Evolutionary conservation across 2,113 vertebrate genomes (phyloP), one percentile per base, ranked within the genome.

Genomic region (Narcine bancroftii): DNA sequence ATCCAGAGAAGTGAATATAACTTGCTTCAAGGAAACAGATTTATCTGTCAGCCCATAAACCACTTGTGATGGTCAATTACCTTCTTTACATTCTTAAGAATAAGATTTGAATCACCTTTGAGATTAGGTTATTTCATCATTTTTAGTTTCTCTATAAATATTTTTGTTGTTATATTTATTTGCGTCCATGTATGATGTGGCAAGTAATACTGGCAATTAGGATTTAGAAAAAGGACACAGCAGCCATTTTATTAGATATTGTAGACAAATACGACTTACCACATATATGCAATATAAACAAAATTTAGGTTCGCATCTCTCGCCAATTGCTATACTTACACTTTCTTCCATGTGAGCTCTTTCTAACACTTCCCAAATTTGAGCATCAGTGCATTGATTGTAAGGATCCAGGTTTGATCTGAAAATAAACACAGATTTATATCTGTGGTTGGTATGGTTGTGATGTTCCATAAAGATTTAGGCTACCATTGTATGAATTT

Each of bases 291-390:
- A 13, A 83, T n/a, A 11, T 29, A 83, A 53, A 53, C 26, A 83
- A n/a, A 83, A 56, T 77, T 39, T 77, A 83, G 47, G 29, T 56
- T 15, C 26, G 29, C 17, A 39, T 53, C 77, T 47, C 45, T 79
- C 6, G 29, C 26, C 29, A 29, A 29, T 81, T 3, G 50, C 15
- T 0, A 2, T 42, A 76, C 95, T 94, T 93, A 96, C 96, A 96
- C 94, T 96, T 50, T 96, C 95, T 93, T 96, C 96, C 66, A 96
- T 95, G 50, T 96, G 96, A 0, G 96, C 96, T 94, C 95, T 96
- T 94, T 96, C 96, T 2, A 97, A 95, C 24, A 96, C 96, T 11
- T 96, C 96, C 96, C 96, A 97, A 93, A 97, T 95, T 94, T 96
- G 94, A 2, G 93, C 93, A 76, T 97, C 96, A 10, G 96, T 94